Evolutionary conservation across 2,113 vertebrate genomes (phyloP), one percentile per base, ranked within the genome.

Genomic region (Holacanthus passer): DNA sequence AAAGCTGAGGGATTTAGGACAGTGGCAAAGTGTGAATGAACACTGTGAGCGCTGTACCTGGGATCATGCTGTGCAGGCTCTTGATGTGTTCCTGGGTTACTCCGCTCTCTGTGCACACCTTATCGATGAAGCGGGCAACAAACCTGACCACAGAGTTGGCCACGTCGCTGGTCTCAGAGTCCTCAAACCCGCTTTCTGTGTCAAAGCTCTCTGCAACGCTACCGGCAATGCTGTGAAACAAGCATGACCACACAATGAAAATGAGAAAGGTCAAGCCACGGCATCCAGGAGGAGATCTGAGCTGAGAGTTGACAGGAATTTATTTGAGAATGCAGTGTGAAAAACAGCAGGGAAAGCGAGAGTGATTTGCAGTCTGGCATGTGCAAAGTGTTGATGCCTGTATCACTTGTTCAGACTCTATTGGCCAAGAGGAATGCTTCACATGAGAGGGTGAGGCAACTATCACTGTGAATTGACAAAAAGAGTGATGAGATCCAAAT

Each of bases 1-100:
- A 65, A 82, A 73, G 73, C 68, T 68, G 62, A 63, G 63, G 82
- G 75, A 87, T 84, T 86, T 75, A 78, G 84, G 65, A 79, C 77
- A 75, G 72, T 0, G 7, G 52, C 45, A 66, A 72, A 62, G 29
- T 45, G 71, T 75, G 85, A 86, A 79, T 67, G 76, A 53, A 79
- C 43, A 37, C 31, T 2, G 76, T 47, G 63, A 41, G 73, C 1
- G 29, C 50, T 70, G 50, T 89, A 99, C 98, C 98, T 96, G 98
- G 98, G 89, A 99, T 99, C 98, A 99, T 99, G 90, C 96, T 97
- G 88, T 99, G 98, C 92, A 99, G 96, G 81, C 96, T 97, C 93
- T 98, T 98, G 94, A 99, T 98, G 87, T 99, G 98, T 60, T 99
- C 98, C 93, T 99, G 97, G 31, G 97, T 99, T 73, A 99, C 98